phyloP scores from a whole-genome alignment of 2,113 vertebrate genomes.

The Rhagologus leucostigma region DNA sequence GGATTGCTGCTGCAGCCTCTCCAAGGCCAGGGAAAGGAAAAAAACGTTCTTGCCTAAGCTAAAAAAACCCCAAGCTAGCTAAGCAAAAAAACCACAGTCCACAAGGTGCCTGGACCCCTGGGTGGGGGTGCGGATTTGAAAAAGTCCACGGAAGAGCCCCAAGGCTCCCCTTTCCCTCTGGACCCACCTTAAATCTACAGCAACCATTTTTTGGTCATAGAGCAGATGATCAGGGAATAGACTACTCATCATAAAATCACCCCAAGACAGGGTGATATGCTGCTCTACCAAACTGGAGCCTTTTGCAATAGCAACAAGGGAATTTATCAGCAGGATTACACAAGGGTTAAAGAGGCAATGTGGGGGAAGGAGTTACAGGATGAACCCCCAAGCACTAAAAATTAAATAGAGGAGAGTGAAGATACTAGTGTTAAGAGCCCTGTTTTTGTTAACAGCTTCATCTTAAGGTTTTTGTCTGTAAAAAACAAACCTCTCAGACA shows the following conservation, averaged over 20 bases:
- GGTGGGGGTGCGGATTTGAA: neutral
- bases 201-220: neutral
- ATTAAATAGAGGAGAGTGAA: neutral
- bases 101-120: rapidly evolving
- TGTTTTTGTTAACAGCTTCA: neutral
- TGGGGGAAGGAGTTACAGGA: neutral
- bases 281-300: neutral
- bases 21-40: neutral
- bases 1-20: neutral
- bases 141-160: neutral
- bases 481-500: constrained; percentile 10
- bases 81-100: neutral
- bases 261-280: neutral
- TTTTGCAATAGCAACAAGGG: neutral
- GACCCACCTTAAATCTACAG: neutral
- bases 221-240: neutral
- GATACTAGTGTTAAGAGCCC: neutral
- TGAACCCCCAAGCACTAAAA: neutral
- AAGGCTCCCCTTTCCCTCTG: neutral
- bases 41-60: neutral
- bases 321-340: neutral
- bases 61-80: neutral
- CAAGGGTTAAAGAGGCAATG: neutral
- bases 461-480: neutral
- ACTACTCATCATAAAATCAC: neutral